Conservation (phyloP, 1,140 invertebrate genomes). For the Pinna nobilis region DNA sequence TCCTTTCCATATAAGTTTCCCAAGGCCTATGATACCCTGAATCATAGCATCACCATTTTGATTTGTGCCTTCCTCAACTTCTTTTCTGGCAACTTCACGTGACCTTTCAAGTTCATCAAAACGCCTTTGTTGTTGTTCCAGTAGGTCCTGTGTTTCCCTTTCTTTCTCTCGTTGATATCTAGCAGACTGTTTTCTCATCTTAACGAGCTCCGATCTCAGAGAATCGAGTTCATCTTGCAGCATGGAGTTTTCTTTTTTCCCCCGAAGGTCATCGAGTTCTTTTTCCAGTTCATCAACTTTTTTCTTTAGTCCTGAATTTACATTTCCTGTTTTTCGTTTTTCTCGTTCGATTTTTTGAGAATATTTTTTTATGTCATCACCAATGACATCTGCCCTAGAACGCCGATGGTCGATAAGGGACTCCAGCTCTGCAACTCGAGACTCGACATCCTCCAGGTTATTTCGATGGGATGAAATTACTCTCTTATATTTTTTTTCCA, state of each 20-base stretch:
- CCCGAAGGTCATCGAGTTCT: background rate
- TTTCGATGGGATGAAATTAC: constrained; percentile 76
- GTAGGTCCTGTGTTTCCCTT: background rate
- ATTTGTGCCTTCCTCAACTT: background rate
- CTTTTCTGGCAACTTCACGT: background rate
- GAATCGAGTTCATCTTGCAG: background rate
- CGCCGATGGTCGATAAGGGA: background rate
- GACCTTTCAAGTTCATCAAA: background rate
- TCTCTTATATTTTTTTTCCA: constrained; percentile 73
- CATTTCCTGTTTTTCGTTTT: background rate
- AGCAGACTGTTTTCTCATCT: background rate
- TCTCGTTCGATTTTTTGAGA: background rate
- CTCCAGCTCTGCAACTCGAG: constrained; percentile 5
- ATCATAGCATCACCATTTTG: constrained; percentile 1
- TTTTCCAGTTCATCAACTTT: background rate
- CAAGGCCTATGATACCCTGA: constrained; percentile 2
- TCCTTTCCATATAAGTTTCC: constrained; percentile 10
- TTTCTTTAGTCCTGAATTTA: background rate
- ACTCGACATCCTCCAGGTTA: background rate
- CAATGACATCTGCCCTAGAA: background rate
- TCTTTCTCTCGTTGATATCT: background rate
- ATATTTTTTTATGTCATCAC: background rate
- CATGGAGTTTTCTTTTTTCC: background rate
- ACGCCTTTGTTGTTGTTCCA: background rate
- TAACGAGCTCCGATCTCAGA: background rate